A percentile compares a stretch with the other conserved stretches of the same genome.
Evolutionary conservation across 2,113 vertebrate species (phyloP).

Genomic region (Bothrops jararaca): DNA sequence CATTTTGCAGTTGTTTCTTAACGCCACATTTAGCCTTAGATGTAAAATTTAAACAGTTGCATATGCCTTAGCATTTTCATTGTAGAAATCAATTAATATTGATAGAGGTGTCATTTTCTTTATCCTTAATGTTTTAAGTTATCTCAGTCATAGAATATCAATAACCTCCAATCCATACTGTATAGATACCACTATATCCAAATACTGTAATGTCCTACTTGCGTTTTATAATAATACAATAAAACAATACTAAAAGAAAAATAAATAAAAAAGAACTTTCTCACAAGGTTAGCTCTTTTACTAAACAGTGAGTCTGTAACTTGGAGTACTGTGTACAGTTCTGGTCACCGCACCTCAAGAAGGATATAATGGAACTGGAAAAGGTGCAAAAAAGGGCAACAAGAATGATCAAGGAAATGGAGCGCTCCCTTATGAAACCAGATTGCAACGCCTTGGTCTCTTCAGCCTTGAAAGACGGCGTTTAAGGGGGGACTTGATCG

Average conservation of each 20-base stretch:
- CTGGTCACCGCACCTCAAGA: too few relatives aligned
- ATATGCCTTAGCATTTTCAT: background rate
- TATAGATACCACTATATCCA: background rate
- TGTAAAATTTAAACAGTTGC: background rate
- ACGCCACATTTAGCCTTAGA: background rate
- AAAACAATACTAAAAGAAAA: background rate
- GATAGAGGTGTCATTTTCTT: background rate
- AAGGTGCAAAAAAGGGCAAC: too few relatives aligned
- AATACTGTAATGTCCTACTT: background rate
- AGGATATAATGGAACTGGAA: too few relatives aligned
- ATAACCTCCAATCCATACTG: background rate
- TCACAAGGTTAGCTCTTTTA: background rate
- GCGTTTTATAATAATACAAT: background rate
- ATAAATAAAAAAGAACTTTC: background rate
- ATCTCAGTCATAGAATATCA: background rate
- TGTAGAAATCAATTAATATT: background rate
- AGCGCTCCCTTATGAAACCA: too few relatives aligned
- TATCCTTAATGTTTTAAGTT: background rate
- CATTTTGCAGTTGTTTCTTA: background rate
- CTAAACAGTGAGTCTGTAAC: background rate
- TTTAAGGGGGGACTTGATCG: too few relatives aligned
- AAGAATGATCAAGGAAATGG: too few relatives aligned
- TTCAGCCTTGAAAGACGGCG: too few relatives aligned
- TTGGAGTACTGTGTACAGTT: too few relatives aligned
- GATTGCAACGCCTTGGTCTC: too few relatives aligned